Conservation (phyloP, 2,888 invertebrate genomes). For the Callimorpha dominula region DNA sequence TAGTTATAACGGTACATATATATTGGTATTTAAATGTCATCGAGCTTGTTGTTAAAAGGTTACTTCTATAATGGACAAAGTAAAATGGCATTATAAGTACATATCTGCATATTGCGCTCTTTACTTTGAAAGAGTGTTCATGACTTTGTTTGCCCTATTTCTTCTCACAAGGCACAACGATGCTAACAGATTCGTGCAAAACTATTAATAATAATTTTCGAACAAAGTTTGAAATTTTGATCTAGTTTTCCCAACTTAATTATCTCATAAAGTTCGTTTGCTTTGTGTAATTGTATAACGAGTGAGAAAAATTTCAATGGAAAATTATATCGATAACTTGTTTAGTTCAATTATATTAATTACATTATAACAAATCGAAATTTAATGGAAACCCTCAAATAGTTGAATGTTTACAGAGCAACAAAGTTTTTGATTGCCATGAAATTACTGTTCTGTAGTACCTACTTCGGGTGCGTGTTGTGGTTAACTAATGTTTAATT, state of each 20-base stretch:
- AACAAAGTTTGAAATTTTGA: no score
- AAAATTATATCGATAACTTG: not conserved
- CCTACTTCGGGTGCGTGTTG: slow-evolving; percentile 14
- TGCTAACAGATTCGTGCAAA: no score
- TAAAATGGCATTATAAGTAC: no score
- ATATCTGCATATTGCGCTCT: no score
- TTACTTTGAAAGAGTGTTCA: no score
- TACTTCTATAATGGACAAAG: no score
- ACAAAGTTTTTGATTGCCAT: slow-evolving; percentile 14
- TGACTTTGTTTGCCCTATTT: no score
- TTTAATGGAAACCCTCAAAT: not conserved
- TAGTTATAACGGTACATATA: not conserved
- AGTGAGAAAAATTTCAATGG: not conserved
- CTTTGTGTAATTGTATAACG: not conserved
- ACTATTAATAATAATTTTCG: no score
- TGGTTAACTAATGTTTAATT: slow-evolving; percentile 39
- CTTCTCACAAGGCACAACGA: no score
- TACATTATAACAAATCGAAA: not conserved
- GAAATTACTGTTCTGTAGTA: slow-evolving; percentile 12
- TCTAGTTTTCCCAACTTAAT: not conserved
- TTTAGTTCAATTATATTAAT: not conserved
- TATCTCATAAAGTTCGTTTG: no score
- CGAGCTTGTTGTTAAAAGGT: no score
- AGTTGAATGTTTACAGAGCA: not conserved
- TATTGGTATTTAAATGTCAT: no score